Base-by-base conservation (phyloP, 1,140 invertebrate genomes). In the Plutomurus gul region DNA sequence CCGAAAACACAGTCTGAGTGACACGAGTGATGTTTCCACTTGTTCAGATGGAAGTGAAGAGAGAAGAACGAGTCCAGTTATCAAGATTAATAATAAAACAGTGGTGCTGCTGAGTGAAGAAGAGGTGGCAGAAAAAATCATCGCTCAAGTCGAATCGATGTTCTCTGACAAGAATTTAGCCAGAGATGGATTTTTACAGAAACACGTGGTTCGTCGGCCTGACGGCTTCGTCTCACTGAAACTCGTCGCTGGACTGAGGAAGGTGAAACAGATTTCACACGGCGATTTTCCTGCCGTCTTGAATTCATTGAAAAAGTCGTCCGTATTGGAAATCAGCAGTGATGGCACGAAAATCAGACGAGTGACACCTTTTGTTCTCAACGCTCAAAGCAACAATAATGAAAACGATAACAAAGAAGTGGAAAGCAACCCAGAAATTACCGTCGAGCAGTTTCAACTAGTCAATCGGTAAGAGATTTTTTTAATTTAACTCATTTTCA, bases 171-270 rank as follows among this genome's bases (percentile, higher is more conserved):
- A 93, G 18, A 96, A 96, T 85, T 95, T 98, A 77, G 91, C 95
- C 1, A 97, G 97, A 86, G 96, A 98, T 85, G 95, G 96, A 3
- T 98, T 98, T 86, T 87, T 98, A 5, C 86, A 97, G 39, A 98
- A 98, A 86, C 96, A 98, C 86, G 95, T 98, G 3, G 91, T 94
- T 37, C 89, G 96, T 27, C 97, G 97, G 85, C 97, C 96, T 86
- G 95, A 96, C 86, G 96, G 96, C 10, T 98, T 93, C 87, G 96
- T 98, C 1, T 96, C 94, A 37, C 88, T 98, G 7, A 98, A 98
- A 86, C 88, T 98, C 40, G 96, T 97, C 73, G 96, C 95, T 1
- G 96, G 94, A 83, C 95, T 96, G 85, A 95, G 97, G 85, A 91
- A 95, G 56, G 95, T 98, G 27, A 95, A 95, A 84, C 94, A 96